These are phyloP conservation scores for Osmoderma eremita DNA, from an alignment of 2,888 invertebrate species.

Conservation along the genomic window DNA sequence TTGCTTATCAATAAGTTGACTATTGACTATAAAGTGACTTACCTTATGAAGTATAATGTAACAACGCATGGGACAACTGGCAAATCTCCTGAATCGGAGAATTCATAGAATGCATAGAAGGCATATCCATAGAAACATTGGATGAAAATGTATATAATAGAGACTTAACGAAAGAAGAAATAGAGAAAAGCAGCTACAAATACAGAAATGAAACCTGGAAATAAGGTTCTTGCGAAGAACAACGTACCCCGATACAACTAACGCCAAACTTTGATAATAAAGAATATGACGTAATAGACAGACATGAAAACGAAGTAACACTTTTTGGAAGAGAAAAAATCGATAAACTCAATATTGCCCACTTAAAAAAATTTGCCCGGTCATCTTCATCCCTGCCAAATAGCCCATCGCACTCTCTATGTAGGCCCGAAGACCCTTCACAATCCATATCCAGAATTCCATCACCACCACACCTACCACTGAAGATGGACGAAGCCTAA, in stretches of 20 bases:
- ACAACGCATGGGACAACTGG: conserved; percentile 51
- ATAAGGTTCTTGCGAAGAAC: not conserved
- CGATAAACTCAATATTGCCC: not conserved
- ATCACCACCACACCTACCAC: too few species aligned
- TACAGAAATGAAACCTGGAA: not conserved
- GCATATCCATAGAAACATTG: conserved; percentile 13
- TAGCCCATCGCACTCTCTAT: too few species aligned
- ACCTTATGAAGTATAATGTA: conserved; percentile 42
- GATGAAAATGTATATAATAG: conserved; percentile 25
- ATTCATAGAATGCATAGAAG: conserved; percentile 46
- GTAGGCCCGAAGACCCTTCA: too few species aligned
- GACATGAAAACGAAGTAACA: conserved; percentile 7
- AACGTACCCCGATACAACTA: not conserved
- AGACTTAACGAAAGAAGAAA: conserved; percentile 34
- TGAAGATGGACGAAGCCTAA: too few species aligned
- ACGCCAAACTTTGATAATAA: too few species aligned
- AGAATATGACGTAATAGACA: not conserved
- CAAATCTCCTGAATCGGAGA: conserved; percentile 47
- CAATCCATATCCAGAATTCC: too few species aligned
- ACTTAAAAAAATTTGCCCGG: not conserved
- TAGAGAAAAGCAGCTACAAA: conserved; percentile 30
- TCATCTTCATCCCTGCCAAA: too few species aligned
- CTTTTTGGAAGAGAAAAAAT: conserved; percentile 4
- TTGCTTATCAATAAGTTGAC: conserved; percentile 12
- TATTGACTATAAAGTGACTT: conserved; percentile 44